Base-by-base conservation (phyloP, 2,888 invertebrate genomes). In the Phorcus lineatus region DNA sequence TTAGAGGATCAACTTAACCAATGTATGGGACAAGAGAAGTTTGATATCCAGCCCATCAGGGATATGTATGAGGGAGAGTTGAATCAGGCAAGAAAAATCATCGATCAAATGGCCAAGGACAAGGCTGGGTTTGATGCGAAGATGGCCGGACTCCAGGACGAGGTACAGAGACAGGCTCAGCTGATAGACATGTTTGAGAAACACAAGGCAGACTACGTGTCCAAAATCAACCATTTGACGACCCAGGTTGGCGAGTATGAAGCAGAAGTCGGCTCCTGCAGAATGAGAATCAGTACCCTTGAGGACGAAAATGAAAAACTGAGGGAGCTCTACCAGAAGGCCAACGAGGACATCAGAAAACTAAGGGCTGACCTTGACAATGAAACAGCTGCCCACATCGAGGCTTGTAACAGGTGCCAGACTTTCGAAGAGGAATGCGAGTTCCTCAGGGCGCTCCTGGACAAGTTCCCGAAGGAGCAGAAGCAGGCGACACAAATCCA, bases 361-460 rank as follows among this genome's bases (percentile, higher is more conserved):
- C 83, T 87, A n/a, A 81, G 88, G 75, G 75, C 83, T 40, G 94
- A 94, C 80, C 89, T 94, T 79, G 94, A 94, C 81, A 91, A 92
- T 74, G 94, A 94, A 84, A 93, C 94, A 0, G 89, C 93, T 78
- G 91, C 92, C 82, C 93, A 94, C 80, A 93, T 94, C 82, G 92
- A 93, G 82, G 92, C 93, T 79, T 93, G 93, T 83, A 93, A 93
- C 86, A 90, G 92, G 78, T 86, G 92, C 24, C 93, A 94, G 85
- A 92, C 93, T 31, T 88, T 93, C 66, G 88, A 93, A 78, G 94
- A 94, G 81, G 93, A 94, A 84, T 89, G 93, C 79, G 92, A 93
- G 78, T 94, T 94, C 83, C 90, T 94, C 66, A 82, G 80, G 79
- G 92, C 93, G 74, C 92, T 93, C n/a, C 87, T 93, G 79, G 93